These are phyloP conservation scores for Amphipyra berbera DNA, from an alignment of 2,888 invertebrate species.

Conservation along the genomic window DNA sequence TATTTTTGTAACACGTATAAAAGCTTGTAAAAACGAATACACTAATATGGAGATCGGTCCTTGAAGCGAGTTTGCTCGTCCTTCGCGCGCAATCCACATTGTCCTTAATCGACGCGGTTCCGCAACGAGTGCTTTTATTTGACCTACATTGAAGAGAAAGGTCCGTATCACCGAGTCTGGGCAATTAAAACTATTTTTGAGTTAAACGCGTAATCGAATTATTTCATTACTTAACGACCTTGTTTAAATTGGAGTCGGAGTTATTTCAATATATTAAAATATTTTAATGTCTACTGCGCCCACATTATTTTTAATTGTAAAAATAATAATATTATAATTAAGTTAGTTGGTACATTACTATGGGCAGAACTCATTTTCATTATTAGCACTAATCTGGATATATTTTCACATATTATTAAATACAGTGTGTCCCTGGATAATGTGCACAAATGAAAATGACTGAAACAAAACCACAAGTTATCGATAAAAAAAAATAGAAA, in stretches of 20 bases:
- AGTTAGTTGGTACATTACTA: too few species aligned
- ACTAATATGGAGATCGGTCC: slow-evolving; percentile 55
- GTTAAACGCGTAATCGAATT: slow-evolving; percentile 43
- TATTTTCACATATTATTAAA: too few species aligned
- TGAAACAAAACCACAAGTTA: too few species aligned
- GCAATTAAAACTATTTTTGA: slow-evolving; percentile 51
- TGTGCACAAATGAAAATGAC: too few species aligned
- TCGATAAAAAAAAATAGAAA: too few species aligned
- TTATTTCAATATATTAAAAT: slow-evolving; percentile 43
- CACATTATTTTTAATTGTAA: not conserved
- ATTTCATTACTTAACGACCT: slow-evolving; percentile 49
- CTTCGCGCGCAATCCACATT: slow-evolving; percentile 65
- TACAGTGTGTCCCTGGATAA: too few species aligned
- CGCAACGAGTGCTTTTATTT: slow-evolving; percentile 47
- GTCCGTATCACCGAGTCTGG: slow-evolving; percentile 27
- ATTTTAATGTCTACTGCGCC: slow-evolving; percentile 38
- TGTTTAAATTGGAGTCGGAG: slow-evolving; percentile 34
- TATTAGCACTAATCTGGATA: too few species aligned
- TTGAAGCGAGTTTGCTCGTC: slow-evolving; percentile 60
- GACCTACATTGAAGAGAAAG: slow-evolving; percentile 55
- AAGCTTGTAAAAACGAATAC: slow-evolving; percentile 3
- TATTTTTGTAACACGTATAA: too few species aligned
- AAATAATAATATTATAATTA: too few species aligned
- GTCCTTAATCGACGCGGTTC: slow-evolving; percentile 55
- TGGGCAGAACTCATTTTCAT: too few species aligned